phyloP scores from a whole-genome alignment of 2,113 vertebrate species.

The Pangasianodon hypophthalmus region DNA sequence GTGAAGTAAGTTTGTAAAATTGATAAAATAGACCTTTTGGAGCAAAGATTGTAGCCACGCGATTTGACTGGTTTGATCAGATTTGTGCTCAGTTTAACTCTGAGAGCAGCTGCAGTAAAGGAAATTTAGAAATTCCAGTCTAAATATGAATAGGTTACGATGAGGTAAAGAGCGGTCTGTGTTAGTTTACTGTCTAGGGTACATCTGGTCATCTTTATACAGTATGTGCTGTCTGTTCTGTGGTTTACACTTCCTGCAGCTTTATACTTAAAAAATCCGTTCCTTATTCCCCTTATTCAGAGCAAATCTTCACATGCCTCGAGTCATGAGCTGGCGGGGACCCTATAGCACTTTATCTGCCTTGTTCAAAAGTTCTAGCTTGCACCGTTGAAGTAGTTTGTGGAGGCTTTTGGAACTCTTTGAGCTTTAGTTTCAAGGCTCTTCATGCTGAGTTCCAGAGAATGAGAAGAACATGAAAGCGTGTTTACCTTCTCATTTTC shows the following conservation, averaged over 20 bases:
- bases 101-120: conserved; percentile 9
- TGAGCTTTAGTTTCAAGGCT: conserved; percentile 18
- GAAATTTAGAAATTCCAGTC: conserved; percentile 29
- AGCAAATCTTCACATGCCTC: conserved; percentile 16
- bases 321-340: conserved; percentile 3
- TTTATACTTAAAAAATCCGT: neutral
- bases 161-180: conserved; percentile 17
- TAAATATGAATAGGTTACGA: neutral
- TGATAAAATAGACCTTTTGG: neutral
- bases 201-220: conserved; percentile 43
- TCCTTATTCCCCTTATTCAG: conserved; percentile 17
- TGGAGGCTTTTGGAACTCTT: conserved; percentile 3
- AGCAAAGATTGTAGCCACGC: neutral
- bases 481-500: conserved; percentile 37
- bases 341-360: conserved; percentile 10
- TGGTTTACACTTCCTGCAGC: conserved; percentile 11
- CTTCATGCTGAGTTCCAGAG: conserved; percentile 2
- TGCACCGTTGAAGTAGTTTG: neutral
- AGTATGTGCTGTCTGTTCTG: conserved; percentile 30
- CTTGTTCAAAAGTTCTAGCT: conserved; percentile 25
- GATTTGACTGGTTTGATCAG: neutral
- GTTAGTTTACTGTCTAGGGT: conserved; percentile 21
- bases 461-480: conserved; percentile 9
- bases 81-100: neutral
- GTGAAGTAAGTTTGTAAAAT: neutral